Base-by-base conservation (phyloP, 1,140 invertebrate species). In the Drosophila kepulauana region DNA sequence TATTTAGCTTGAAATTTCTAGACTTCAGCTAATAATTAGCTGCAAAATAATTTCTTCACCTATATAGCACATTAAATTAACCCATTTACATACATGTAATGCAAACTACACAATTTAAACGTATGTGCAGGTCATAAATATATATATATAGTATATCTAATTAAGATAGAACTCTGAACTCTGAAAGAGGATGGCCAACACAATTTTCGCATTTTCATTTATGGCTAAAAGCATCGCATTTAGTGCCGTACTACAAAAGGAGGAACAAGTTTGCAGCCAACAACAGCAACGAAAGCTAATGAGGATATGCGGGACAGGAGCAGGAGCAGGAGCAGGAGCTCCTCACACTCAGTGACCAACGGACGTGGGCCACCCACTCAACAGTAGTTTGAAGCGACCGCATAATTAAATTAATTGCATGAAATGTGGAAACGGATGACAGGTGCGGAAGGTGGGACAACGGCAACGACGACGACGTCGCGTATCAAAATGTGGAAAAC, bases 361-460 rank as follows among this genome's bases (percentile, higher is more conserved):
- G 35, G 15, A 43, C 54, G 41, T 13, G 41, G n/a, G 10, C 41
- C 41, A 7, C 41, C 51, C 64, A 67, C 48, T 61, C 41, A 63
- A 7, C 56, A 54, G 11, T 73, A 77, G 75, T 81, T 81, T 75
- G 79, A 81, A 70, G 41, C 76, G 82, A 79, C 81, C 85, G 81
- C 85, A 89, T 89, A 89, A 89, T 89, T 89, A 89, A 89, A 89
- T 89, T 89, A 89, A 85, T 89, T 89, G 85, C 84, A 82, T 70
- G 64, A 67, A 71, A 62, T 54, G 54, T 56, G 62, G 35, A 78
- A 78, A 63, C 66, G 41, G 71, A 65, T 61, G 49, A 74, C 35
- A 56, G 35, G 30, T 1, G 8, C 28, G 61, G 52, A 43, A 41
- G 16, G 16, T 45, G n/a, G 49, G 4, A 48, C 15, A 25, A 10